Base-by-base conservation (phyloP, 2,113 vertebrate species). In the Nansenia antarctica region DNA sequence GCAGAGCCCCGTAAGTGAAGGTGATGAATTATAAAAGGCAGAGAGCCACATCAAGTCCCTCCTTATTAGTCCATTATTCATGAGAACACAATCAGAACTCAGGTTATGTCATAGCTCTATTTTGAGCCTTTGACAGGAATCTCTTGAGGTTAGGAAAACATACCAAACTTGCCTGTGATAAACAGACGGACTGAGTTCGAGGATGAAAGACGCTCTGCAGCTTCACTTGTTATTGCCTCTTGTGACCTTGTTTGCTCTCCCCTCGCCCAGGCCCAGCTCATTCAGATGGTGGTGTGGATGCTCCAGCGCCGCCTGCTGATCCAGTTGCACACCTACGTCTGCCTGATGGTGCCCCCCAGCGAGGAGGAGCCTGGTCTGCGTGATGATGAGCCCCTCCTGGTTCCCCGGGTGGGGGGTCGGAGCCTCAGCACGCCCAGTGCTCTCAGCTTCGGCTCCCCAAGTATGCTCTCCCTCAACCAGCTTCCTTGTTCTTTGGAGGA, bases 231-330 rank as follows among this genome's bases (percentile, higher is more conserved):
- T 31, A 15, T 53, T 29, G 32, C 45, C 31, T 60, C 64, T 47
- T 31, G 15, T 60, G 15, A 58, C 55, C 29, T 27, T 7, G 55
- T 58, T 18, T 9, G 14, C 26, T 27, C 12, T 6, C 47, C 20
- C 65, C n/a, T 18, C 62, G 22, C 45, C n/a, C 88, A 99, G 98
- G 95, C 95, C 1, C 95, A 96, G 89, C 91, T 99, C n/a, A 95
- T 99, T 58, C 98, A 98, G 84, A 98, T 98, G 97, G 97, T 99
- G 83, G 94, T 98, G 60, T 99, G 97, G 97, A 95, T 99, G 96
- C 94, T 99, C 0, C 98, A 99, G 82, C 94, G 80, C 49, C 89
- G 96, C 18, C 93, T 98, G 9, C 92, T 99, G 8, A 94, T 98
- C 69, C 98, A 99, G 89, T 91, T 99, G 18, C 98, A 99, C 88